Percentiles rank a stretch among this genome's conserved stretches.
phyloP scores from a whole-genome alignment of 2,113 vertebrate species.

The Ptilorrhoa leucosticta region DNA sequence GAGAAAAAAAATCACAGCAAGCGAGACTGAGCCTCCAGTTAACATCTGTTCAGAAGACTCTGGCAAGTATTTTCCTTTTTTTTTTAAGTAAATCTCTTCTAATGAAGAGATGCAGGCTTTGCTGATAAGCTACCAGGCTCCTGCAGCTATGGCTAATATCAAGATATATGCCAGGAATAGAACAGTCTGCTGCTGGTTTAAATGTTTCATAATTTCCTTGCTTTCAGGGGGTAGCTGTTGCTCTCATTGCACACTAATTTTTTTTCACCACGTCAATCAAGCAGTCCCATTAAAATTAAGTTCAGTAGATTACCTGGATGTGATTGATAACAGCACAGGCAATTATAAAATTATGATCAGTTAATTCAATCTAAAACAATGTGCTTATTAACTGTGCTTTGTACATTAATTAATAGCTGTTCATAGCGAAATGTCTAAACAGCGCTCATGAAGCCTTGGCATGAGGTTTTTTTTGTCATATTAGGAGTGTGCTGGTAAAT shows the following conservation, averaged over 20 bases:
- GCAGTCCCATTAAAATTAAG: slow-evolving; percentile 50
- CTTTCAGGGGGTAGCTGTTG: background rate
- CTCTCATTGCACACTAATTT: background rate
- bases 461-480: background rate
- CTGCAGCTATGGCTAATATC: background rate
- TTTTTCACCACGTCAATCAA: slow-evolving; percentile 28
- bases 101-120: background rate
- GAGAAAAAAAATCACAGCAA: background rate
- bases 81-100: background rate
- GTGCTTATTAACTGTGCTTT: slow-evolving; percentile 53
- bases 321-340: slow-evolving; percentile 55
- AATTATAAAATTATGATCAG: slow-evolving; percentile 66
- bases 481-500: background rate
- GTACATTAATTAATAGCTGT: slow-evolving; percentile 58
- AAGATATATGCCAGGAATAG: background rate
- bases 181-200: background rate
- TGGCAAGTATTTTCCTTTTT: background rate
- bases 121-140: background rate
- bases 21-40: background rate
- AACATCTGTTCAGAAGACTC: background rate
- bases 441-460: background rate
- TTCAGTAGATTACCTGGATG: slow-evolving; percentile 64
- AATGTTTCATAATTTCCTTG: slow-evolving; percentile 36
- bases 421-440: background rate
- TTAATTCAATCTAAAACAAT: slow-evolving; percentile 70